phyloP scores from a whole-genome alignment of 2,113 vertebrate species.

The Hydrolagus affinis region DNA sequence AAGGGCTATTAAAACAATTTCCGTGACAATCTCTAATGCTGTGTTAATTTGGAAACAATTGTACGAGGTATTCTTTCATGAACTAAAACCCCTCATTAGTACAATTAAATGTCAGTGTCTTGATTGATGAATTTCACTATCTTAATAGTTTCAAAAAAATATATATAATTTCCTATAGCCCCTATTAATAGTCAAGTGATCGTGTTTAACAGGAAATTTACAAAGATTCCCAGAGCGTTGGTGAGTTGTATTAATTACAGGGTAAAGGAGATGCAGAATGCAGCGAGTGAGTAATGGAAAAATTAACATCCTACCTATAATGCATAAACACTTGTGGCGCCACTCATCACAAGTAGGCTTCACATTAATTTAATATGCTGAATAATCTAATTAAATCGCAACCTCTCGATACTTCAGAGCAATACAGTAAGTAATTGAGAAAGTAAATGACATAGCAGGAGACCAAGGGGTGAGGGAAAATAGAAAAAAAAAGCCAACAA shows the following conservation, averaged over 20 bases:
- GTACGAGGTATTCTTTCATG: constrained; percentile 16
- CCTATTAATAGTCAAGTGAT: not conserved
- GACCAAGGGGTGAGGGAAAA: no score
- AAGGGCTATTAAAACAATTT: constrained; percentile 75
- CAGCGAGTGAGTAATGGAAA: no score
- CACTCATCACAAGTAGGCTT: not conserved
- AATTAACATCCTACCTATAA: not conserved
- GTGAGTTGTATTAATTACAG: not conserved
- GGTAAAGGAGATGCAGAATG: no score
- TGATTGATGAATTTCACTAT: constrained; percentile 26
- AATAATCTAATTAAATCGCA: not conserved
- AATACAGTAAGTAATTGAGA: no score
- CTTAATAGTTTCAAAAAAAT: constrained; percentile 8
- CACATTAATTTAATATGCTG: not conserved
- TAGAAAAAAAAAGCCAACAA: no score
- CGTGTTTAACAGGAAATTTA: not conserved
- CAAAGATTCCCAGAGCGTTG: not conserved
- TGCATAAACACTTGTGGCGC: not conserved
- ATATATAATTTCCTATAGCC: constrained; percentile 20
- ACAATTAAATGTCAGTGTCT: constrained; percentile 17
- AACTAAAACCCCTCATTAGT: constrained; percentile 17
- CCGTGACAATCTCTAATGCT: constrained; percentile 57
- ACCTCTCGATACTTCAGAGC: not conserved
- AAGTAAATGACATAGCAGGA: no score
- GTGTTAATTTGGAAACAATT: constrained; percentile 50